A percentile compares a stretch with the other conserved stretches of the same genome.
Conservation (phyloP, 2,113 vertebrate genomes). For the Ammodytes dubius region DNA sequence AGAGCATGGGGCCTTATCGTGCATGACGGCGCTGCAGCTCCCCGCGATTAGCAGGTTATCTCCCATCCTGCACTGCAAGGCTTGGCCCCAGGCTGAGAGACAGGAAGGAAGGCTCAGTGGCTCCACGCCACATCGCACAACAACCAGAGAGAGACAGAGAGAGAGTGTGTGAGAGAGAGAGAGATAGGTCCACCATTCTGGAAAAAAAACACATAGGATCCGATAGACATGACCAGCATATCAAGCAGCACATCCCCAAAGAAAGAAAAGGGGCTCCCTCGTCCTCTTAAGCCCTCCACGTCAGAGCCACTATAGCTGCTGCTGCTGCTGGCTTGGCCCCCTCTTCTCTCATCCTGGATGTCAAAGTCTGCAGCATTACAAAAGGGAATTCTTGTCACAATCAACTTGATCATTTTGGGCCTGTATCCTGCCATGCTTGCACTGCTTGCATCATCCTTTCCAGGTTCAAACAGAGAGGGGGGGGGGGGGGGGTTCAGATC, state of each 20-base stretch:
- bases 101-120: slow-evolving; percentile 83
- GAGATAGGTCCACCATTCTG: slow-evolving; percentile 62
- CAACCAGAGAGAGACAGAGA: slow-evolving; percentile 55
- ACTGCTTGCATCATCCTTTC: slow-evolving; percentile 48
- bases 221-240: slow-evolving; percentile 78
- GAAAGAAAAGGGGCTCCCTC: slow-evolving; percentile 60
- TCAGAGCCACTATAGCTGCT: neutral
- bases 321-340: slow-evolving; percentile 30
- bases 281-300: slow-evolving; percentile 40
- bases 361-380: slow-evolving; percentile 18
- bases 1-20: slow-evolving; percentile 71
- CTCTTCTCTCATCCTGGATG: slow-evolving; percentile 21
- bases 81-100: slow-evolving; percentile 68
- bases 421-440: slow-evolving; percentile 24
- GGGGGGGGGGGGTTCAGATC: slow-evolving; percentile 23
- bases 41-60: slow-evolving; percentile 82
- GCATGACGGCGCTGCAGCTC: slow-evolving; percentile 42
- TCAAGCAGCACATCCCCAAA: slow-evolving; percentile 72
- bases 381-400: slow-evolving; percentile 42
- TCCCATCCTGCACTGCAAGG: slow-evolving; percentile 78
- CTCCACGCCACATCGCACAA: slow-evolving; percentile 61
- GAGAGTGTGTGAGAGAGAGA: slow-evolving; percentile 21
- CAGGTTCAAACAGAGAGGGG: slow-evolving; percentile 27
- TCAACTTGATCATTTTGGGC: slow-evolving; percentile 38
- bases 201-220: slow-evolving; percentile 73